phyloP scores from a whole-genome alignment of 1,140 invertebrate genomes.

The Nasonia vitripennis region DNA sequence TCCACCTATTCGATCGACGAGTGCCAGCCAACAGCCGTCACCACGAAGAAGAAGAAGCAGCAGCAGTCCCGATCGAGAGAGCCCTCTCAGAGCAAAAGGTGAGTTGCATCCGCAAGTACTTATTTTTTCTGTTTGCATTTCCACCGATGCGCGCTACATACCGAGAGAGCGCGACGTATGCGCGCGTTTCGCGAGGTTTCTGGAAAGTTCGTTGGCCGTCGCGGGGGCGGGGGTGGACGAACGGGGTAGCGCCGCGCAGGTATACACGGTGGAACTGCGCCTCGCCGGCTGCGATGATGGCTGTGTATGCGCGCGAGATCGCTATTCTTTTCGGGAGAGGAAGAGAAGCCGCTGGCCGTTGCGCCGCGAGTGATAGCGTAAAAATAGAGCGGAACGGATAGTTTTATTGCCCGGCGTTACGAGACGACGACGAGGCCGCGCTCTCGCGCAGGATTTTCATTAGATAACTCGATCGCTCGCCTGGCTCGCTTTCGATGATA shows the following conservation, averaged over 20 bases:
- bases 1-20: not conserved
- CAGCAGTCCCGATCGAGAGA: not conserved
- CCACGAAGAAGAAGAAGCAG: slow-evolving; percentile 9
- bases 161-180: not conserved
- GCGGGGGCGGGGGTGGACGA: not conserved
- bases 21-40: not conserved
- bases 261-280: not conserved
- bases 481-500: not conserved
- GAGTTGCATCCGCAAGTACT: not conserved
- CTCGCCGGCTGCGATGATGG: not conserved
- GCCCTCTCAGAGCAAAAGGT: slow-evolving; percentile 16
- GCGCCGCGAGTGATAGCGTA: not conserved
- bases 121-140: not conserved
- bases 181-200: slow-evolving; percentile 44
- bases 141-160: not conserved
- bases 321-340: not conserved
- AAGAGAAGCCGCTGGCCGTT: not conserved
- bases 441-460: not conserved
- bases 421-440: not conserved
- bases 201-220: slow-evolving; percentile 43
- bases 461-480: not conserved
- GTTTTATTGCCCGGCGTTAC: not conserved
- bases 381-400: not conserved
- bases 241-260: not conserved
- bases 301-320: not conserved